Evolutionary conservation across 2,888 invertebrate species (phyloP).

Genomic region (Pristionchus fissidentatus): DNA sequence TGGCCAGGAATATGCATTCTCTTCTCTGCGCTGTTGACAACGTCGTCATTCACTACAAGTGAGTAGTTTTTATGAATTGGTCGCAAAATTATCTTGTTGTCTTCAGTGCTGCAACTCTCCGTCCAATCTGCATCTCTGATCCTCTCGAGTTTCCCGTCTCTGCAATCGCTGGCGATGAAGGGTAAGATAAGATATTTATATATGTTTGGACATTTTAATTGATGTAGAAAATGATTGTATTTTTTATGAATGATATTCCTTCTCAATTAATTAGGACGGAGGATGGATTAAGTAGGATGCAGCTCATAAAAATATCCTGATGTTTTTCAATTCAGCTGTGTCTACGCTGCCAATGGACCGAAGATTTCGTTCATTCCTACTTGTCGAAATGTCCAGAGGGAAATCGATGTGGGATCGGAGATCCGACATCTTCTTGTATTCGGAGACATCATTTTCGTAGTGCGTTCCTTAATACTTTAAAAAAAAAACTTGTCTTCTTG

Average conservation of each 20-base stretch:
- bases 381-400: slow-evolving; percentile 53
- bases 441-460: slow-evolving; percentile 40
- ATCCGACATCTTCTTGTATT: slow-evolving; percentile 8
- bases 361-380: slow-evolving; percentile 56
- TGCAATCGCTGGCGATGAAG: slow-evolving; percentile 53
- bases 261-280: no score
- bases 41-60: slow-evolving; percentile 57
- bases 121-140: slow-evolving; percentile 54
- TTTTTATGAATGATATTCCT: no score
- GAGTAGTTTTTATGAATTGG: neutral
- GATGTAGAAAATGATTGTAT: neutral
- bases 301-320: neutral
- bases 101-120: slow-evolving; percentile 52
- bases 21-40: slow-evolving; percentile 58
- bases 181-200: slow-evolving; percentile 1
- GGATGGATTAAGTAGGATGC: no score
- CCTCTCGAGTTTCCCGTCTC: slow-evolving; percentile 51
- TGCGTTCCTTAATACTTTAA: neutral
- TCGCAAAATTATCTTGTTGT: neutral
- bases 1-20: slow-evolving; percentile 46
- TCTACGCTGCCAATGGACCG: slow-evolving; percentile 57
- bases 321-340: slow-evolving; percentile 50
- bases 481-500: neutral
- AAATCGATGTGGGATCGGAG: slow-evolving; percentile 5
- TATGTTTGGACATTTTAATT: neutral